Base-by-base conservation (phyloP, 1,140 invertebrate genomes). In the Myzus persicae region DNA sequence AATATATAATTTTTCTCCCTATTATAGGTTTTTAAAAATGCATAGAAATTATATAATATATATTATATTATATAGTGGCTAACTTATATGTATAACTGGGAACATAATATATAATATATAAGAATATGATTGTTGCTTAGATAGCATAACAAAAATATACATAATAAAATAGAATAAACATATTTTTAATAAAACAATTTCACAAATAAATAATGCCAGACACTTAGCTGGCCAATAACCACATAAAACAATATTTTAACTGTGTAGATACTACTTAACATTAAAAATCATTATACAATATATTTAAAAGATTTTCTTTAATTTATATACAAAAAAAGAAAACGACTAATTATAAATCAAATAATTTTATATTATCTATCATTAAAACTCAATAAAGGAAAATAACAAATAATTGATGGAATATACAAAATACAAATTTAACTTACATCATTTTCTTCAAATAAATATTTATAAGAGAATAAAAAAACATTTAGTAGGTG, bases 101-200 rank as follows among this genome's bases (percentile, higher is more conserved):
- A n/a, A 76, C n/a, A 76, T 76, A 18, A 76, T 76, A 18, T n/a
- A 18, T 31, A 42, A 44, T n/a, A 36, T 48, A 48, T 36, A 36
- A n/a, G 31, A 46, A 87, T 48, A n/a, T 36, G 18, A 6, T 48
- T 46, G 14, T 46, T 46, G 18, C 18, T 48, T 36, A 6, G n/a
- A 87, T 9, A 18, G 26, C 11, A 85, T 85, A 44, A 85, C 42
- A 85, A 85, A 84, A 85, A 87, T 44, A 87, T n/a, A 87, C 6
- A 46, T 46, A 87, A 22, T 18, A 87, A 46, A 44, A 89, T 89
- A 54, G 48, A 89, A 89, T 89, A 54, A 89, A 89, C 88, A 92
- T 46, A 91, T 81, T 91, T 91, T 91, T 91, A 81, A 91, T 91
- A 91, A 81, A 91, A 91, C 90, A 92, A 46, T 48, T 92, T 92